Evolutionary conservation across 2,888 invertebrate species (phyloP).

Genomic region (Cybosia mesomella): DNA sequence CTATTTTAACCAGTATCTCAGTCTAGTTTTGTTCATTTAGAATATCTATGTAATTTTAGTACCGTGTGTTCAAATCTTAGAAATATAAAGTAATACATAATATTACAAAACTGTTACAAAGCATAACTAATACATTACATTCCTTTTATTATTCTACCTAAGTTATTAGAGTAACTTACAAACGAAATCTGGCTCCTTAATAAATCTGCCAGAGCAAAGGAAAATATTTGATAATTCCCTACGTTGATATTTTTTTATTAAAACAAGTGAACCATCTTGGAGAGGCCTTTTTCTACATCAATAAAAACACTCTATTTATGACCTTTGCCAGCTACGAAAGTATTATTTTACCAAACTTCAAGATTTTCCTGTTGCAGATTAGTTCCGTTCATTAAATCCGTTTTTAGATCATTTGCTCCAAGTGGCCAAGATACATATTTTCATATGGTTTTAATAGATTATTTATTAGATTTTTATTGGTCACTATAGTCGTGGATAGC

Average conservation of each 20-base stretch:
- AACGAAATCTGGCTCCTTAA: not conserved
- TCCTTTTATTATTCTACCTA: not conserved
- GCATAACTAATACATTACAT: too few relatives aligned
- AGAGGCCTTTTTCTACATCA: conserved; percentile 34
- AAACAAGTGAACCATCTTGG: conserved; percentile 36
- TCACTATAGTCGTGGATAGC: too few relatives aligned
- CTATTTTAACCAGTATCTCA: too few relatives aligned
- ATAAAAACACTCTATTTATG: conserved; percentile 46
- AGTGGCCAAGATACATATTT: conserved; percentile 22
- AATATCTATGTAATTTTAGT: too few relatives aligned
- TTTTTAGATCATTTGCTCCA: conserved; percentile 36
- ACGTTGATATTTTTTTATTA: conserved; percentile 29
- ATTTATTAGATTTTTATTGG: too few relatives aligned
- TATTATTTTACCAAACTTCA: conserved; percentile 20
- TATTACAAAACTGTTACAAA: too few relatives aligned
- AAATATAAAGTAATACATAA: too few relatives aligned
- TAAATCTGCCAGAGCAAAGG: not conserved
- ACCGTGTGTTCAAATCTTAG: too few relatives aligned
- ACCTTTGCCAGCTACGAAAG: conserved; percentile 25
- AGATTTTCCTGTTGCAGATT: conserved; percentile 28
- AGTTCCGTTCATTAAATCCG: conserved; percentile 36
- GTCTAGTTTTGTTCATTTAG: too few relatives aligned
- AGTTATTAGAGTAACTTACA: not conserved
- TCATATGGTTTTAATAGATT: conserved; percentile 9
- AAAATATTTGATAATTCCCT: conserved; percentile 15